Base-by-base conservation (phyloP, 2,888 invertebrate genomes). In the Aphidius colemani region DNA sequence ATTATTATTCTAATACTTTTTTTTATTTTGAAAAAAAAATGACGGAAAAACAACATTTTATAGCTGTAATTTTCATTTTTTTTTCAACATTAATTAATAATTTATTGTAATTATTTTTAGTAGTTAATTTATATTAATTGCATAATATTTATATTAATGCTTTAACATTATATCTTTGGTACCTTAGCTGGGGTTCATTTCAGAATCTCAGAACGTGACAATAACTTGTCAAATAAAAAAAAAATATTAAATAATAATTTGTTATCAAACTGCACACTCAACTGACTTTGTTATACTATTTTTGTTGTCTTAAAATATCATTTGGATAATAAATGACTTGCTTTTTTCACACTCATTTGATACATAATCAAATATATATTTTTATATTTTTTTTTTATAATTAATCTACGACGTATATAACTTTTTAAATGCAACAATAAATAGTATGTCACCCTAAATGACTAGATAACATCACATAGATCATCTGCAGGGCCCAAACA, bases 381-480 rank as follows among this genome's bases (percentile, higher is more conserved):
- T 41, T 48, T 7, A 41, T 49, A 10, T 46, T 50, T 46, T 45
- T 46, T 60, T 43, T 66, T 57, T 40, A 40, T 45, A 13, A 50
- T 59, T 49, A 45, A 44, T 45, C 39, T 65, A 65, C 48, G 11
- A 57, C 59, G 48, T 59, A 59, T 51, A 66, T 62, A 55, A 13
- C 45, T 49, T 39, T 43, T 59, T 58, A 53, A 53, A 49, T 62
- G 46, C 58, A 67, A 66, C 62, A 65, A 66, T 67, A 66, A 62
- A 53, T 55, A 61, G 61, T 56, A 63, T 70, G 67, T 59, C 43
- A 61, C 61, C 65, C 70, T 69, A 64, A 73, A 66, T 63, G 71
- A 73, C 72, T 76, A 74, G 70, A 72, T 78, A 78, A 78, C 77
- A 72, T 72, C 71, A 61, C 57, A 70, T 76, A 78, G 68, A 75